Percentiles rank a stretch among this genome's conserved stretches.
These are phyloP conservation scores for Eretmochelys imbricata DNA, from an alignment of 2,113 vertebrate genomes.

Conservation along the genomic window DNA sequence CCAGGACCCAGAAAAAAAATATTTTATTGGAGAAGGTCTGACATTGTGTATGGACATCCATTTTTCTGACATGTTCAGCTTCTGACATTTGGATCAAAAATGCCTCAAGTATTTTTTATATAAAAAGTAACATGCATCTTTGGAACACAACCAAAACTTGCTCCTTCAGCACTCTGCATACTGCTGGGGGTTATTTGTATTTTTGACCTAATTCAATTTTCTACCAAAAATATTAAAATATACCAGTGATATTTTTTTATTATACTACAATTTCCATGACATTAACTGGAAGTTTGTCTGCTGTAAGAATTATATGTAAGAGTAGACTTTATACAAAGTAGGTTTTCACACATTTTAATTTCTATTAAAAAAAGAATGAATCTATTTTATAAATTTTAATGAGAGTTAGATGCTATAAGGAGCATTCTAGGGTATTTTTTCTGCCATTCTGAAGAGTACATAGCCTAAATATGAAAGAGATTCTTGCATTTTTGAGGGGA, in stretches of 20 bases:
- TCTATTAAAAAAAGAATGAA: constrained; percentile 45
- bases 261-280: neutral
- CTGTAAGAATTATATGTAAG: constrained; percentile 2
- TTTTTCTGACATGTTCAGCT: constrained; percentile 3
- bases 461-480: constrained; percentile 18
- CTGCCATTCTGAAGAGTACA: neutral
- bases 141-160: constrained; percentile 20
- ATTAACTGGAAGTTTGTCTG: constrained; percentile 22
- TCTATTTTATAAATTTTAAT: constrained; percentile 66
- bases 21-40: neutral
- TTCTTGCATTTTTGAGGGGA: neutral
- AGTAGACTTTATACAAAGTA: constrained; percentile 27
- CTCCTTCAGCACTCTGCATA: neutral
- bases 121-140: constrained; percentile 27
- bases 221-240: constrained; percentile 32
- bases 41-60: neutral
- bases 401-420: neutral
- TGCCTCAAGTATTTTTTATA: constrained; percentile 3
- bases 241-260: constrained; percentile 46
- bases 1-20: neutral
- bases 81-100: constrained; percentile 45
- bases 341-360: constrained; percentile 38
- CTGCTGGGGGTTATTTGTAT: constrained; percentile 29
- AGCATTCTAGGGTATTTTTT: neutral
- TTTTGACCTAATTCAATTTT: constrained; percentile 54